A percentile compares a stretch with the other conserved stretches of the same genome.
phyloP scores from a whole-genome alignment of 2,113 vertebrate genomes.

The Marcusenius ussheri region DNA sequence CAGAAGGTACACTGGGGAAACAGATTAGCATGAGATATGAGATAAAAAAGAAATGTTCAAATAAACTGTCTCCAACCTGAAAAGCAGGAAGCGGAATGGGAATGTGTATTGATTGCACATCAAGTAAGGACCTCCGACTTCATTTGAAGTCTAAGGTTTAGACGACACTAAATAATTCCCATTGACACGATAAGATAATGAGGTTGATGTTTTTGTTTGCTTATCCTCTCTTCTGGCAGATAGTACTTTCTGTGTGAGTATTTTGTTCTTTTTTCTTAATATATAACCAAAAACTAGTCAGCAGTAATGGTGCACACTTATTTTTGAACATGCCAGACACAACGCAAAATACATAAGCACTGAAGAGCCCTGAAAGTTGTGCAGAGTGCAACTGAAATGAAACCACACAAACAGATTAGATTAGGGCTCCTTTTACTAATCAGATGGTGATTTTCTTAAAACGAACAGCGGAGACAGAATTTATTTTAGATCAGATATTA shows the following conservation, averaged over 20 bases:
- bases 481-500: not conserved
- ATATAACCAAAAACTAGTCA: not conserved
- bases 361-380: not conserved
- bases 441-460: not conserved
- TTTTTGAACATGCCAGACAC: not conserved
- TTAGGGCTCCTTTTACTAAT: not conserved
- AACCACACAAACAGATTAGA: not conserved
- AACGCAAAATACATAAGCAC: not conserved
- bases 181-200: constrained; percentile 57
- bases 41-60: constrained; percentile 36
- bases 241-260: constrained; percentile 44
- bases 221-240: not conserved
- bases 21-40: constrained; percentile 37
- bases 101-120: constrained; percentile 40
- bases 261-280: not conserved
- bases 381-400: not conserved
- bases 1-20: constrained; percentile 20
- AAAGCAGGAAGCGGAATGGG: constrained; percentile 23
- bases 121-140: constrained; percentile 30
- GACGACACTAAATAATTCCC: constrained; percentile 36
- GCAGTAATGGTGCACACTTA: not conserved
- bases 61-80: constrained; percentile 23
- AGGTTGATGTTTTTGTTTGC: constrained; percentile 54
- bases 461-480: not conserved
- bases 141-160: constrained; percentile 43